Conservation (phyloP, 2,888 invertebrate species). For the Masnerella sp. region DNA sequence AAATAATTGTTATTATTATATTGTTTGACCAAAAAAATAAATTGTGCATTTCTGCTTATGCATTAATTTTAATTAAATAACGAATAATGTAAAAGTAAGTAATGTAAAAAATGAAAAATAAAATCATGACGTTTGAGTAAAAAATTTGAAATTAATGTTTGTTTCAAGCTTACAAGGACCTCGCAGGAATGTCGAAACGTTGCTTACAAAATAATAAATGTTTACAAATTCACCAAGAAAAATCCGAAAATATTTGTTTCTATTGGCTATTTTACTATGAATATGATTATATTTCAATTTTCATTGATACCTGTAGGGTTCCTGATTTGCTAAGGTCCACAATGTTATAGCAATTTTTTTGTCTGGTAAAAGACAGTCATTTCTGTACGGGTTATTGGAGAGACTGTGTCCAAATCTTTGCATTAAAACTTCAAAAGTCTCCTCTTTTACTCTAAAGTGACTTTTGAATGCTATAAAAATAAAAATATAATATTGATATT, state of each 20-base stretch:
- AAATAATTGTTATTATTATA: background rate
- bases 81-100: too few species aligned
- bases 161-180: too few species aligned
- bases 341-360: conserved; percentile 12
- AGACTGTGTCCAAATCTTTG: background rate
- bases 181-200: too few species aligned
- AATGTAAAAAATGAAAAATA: too few species aligned
- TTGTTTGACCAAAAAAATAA: too few species aligned
- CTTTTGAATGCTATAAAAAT: conserved; percentile 9
- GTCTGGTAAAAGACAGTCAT: conserved; percentile 5
- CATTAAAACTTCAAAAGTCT: conserved; percentile 8
- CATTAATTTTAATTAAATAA: background rate
- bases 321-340: conserved; percentile 19
- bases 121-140: too few species aligned
- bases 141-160: too few species aligned
- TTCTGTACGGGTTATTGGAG: background rate
- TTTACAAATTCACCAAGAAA: too few species aligned
- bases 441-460: conserved; percentile 15
- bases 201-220: too few species aligned
- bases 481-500: background rate
- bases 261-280: background rate
- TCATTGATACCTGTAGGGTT: conserved; percentile 8
- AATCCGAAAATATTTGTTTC: background rate
- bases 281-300: background rate
- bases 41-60: too few species aligned